Percentiles rank a stretch among this genome's conserved stretches.
These are phyloP conservation scores for Motacilla tschutschensis DNA, from an alignment of 2,113 vertebrate genomes.

Conservation along the genomic window DNA sequence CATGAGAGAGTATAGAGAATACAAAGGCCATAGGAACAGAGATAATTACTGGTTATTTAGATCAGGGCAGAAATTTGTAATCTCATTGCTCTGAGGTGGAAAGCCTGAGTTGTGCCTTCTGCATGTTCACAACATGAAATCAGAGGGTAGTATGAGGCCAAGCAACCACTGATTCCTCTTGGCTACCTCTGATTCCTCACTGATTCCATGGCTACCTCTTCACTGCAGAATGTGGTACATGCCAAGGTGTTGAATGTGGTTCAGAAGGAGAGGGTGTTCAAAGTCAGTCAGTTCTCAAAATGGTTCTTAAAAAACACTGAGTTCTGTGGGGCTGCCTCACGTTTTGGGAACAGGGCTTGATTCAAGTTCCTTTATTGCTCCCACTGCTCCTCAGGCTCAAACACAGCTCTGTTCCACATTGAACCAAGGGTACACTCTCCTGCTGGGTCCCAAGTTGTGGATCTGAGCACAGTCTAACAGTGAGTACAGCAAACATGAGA, in stretches of 20 bases:
- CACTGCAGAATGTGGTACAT: neutral
- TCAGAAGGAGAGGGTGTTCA: neutral
- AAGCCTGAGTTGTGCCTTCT: neutral
- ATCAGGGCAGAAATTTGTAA: neutral
- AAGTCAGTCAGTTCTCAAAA: neutral
- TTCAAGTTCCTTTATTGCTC: neutral
- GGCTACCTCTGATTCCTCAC: neutral
- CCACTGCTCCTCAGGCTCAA: neutral
- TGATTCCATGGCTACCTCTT: neutral
- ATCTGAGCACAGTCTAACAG: neutral
- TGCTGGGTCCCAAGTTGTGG: neutral
- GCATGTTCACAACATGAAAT: neutral
- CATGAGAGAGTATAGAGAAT: neutral
- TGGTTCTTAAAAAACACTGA: neutral
- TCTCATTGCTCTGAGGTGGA: neutral
- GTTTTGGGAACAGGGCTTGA: neutral
- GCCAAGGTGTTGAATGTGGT: neutral
- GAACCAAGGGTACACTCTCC: neutral
- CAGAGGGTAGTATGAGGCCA: neutral
- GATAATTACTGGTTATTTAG: neutral
- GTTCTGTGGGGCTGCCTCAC: neutral
- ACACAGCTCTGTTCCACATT: rapidly evolving
- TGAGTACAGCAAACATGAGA: neutral
- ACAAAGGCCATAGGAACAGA: neutral
- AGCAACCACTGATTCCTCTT: neutral